These are phyloP conservation scores for Ophion ventricosus DNA, from an alignment of 2,888 invertebrate genomes.

Conservation along the genomic window DNA sequence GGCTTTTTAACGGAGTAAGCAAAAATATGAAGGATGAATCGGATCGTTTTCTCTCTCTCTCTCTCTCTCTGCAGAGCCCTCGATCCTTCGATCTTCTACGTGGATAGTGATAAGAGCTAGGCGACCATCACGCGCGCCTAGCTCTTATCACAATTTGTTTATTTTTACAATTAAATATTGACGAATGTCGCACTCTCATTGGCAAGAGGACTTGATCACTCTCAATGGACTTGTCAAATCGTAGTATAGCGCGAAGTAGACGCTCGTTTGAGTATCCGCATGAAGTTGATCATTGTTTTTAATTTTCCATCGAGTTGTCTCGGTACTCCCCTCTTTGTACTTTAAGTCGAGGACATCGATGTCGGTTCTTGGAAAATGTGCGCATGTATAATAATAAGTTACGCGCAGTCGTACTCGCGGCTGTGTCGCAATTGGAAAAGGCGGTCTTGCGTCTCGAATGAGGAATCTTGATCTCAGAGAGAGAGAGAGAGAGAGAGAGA, in stretches of 20 bases:
- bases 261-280: neutral
- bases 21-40: slow-evolving; percentile 54
- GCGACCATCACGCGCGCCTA: neutral
- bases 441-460: slow-evolving; percentile 7
- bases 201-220: too few species aligned
- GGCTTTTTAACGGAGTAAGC: neutral
- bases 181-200: slow-evolving; percentile 4
- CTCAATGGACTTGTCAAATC: neutral
- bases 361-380: slow-evolving; percentile 41
- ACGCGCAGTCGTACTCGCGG: neutral
- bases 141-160: slow-evolving; percentile 14
- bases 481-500: neutral
- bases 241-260: neutral
- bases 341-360: neutral
- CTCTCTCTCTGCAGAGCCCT: neutral
- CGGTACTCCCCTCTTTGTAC: neutral
- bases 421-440: slow-evolving; percentile 29
- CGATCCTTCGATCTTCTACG: too few species aligned
- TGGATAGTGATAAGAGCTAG: too few species aligned
- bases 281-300: neutral
- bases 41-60: neutral
- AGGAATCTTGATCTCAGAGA: slow-evolving; percentile 24
- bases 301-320: neutral
- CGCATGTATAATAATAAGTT: neutral
- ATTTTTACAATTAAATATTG: slow-evolving; percentile 23